Evolutionary conservation across 2,888 invertebrate genomes (phyloP), one percentile per base, ranked within the genome.

Genomic region (Lingula anatina): DNA sequence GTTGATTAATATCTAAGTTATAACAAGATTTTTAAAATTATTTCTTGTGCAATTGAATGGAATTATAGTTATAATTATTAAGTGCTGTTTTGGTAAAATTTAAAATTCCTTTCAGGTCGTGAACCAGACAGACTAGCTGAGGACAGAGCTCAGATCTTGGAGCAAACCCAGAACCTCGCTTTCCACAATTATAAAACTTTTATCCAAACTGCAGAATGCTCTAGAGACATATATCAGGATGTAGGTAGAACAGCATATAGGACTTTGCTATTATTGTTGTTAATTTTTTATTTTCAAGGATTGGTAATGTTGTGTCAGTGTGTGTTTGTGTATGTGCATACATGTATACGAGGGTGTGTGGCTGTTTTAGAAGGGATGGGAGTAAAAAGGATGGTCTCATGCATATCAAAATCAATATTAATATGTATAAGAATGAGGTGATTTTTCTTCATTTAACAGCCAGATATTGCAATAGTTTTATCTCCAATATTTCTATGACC

Each of bases 131-230:
- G 86, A 44, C 77, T 95, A 46, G 81, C 82, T 18, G 90, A 91
- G 60, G 92, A 92, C 72, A 87, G 86, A 75, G 82, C 83, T 59
- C 81, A 84, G 35, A 83, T 92, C 25, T 82, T 89, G 23, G 89
- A 91, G 68, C 89, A 89, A 69, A 93, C 91, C 0, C 92, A 93
- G 77, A 90, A 93, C 65, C 75, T 95, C 53, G 93, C 93, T 1
- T 90, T 92, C 70, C 84, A 88, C 39, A 92, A 96, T 78, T 95
- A 95, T 70, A 92, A 91, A 78, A 93, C 92, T 0, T 95, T 96
- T 76, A 93, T 96, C 49, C 88, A 89, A 74, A 92, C 94, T 0
- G 91, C 94, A 0, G 90, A 94, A 68, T 92, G 91, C 68, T 93
- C 93, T 0, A 83, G 86, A 57, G 86, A 89, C 56, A 88, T 95